Percentiles rank a stretch among this genome's conserved stretches.
Evolutionary conservation across 2,113 vertebrate species (phyloP).

Genomic region (Triplophysa tibetana): DNA sequence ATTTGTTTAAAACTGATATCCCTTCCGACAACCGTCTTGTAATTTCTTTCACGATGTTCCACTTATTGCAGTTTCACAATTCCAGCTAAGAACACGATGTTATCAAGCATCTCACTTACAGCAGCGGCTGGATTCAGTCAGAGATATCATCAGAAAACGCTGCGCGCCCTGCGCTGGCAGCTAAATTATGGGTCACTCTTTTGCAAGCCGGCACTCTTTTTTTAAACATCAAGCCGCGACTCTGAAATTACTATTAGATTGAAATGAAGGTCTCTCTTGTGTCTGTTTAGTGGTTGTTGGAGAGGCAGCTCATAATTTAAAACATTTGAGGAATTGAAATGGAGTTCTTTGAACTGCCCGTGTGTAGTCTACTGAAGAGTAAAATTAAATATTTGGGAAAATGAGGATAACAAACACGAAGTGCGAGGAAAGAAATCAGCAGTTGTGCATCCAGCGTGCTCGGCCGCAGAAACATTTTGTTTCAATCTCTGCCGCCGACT

Average conservation of each 20-base stretch:
- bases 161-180: slow-evolving; percentile 18
- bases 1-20: slow-evolving; percentile 1
- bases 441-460: slow-evolving; percentile 14
- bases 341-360: slow-evolving; percentile 23
- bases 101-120: slow-evolving; percentile 14
- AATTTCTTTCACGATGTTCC: slow-evolving; percentile 25
- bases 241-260: slow-evolving; percentile 39
- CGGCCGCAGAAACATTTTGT: not conserved
- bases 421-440: not conserved
- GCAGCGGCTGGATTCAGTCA: not conserved
- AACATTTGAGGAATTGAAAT: slow-evolving; percentile 14
- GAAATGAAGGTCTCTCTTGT: slow-evolving; percentile 35
- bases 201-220: slow-evolving; percentile 31
- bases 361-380: slow-evolving; percentile 35
- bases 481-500: not conserved
- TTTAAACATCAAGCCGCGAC: slow-evolving; percentile 28
- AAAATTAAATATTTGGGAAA: slow-evolving; percentile 39
- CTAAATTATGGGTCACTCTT: slow-evolving; percentile 44
- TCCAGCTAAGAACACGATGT: slow-evolving; percentile 22
- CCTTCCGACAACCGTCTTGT: not conserved
- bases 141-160: slow-evolving; percentile 25
- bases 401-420: slow-evolving; percentile 42
- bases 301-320: slow-evolving; percentile 22
- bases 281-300: slow-evolving; percentile 29
- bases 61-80: slow-evolving; percentile 22